phyloP scores from a whole-genome alignment of 2,113 vertebrate genomes.

The Pardalotus punctatus region DNA sequence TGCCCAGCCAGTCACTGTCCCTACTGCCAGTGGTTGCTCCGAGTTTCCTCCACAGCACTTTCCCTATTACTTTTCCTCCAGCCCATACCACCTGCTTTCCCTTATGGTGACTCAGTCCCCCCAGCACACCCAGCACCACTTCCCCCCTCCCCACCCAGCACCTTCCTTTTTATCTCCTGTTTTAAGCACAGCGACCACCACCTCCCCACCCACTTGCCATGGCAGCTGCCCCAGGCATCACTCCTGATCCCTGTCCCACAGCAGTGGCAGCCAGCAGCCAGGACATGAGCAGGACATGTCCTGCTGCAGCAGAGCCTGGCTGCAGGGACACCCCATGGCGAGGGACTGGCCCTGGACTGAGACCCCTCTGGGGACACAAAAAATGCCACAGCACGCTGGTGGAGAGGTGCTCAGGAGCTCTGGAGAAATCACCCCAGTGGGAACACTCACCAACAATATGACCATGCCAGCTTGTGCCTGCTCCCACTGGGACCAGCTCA shows the following conservation, averaged over 20 bases:
- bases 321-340: not conserved
- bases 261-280: not conserved
- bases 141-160: not conserved
- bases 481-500: not conserved
- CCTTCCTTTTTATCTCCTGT: not conserved
- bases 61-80: not conserved
- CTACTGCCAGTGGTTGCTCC: rapidly evolving
- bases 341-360: not conserved
- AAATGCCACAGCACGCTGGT: rapidly evolving
- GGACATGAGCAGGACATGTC: not conserved
- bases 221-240: not conserved
- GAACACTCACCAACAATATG: not conserved
- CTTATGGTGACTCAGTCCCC: not conserved
- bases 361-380: not conserved
- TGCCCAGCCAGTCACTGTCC: not conserved
- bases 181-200: not conserved
- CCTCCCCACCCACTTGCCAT: rapidly evolving
- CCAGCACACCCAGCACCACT: not conserved
- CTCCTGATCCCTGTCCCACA: not conserved
- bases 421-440: too few species aligned
- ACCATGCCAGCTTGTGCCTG: rapidly evolving
- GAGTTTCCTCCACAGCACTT: not conserved
- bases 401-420: not conserved
- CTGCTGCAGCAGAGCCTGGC: not conserved
- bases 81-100: not conserved